Base-by-base conservation (phyloP, 53 echinoderm and acorn worm species). In the Mesocentrotus franciscanus region DNA sequence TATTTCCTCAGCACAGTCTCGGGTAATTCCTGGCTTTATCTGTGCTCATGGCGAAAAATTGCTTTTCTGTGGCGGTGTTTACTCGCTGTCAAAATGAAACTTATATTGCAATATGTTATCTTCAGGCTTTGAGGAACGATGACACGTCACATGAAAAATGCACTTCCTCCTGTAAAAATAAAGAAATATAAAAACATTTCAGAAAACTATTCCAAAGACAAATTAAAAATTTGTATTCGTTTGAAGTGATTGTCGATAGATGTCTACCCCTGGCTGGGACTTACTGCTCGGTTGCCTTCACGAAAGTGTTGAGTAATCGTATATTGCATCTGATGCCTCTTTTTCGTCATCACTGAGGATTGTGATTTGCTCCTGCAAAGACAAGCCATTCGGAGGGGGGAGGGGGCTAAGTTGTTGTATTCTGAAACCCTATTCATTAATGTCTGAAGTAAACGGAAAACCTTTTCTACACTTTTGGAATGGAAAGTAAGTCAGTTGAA, bases 11-110 rank as follows among this genome's bases (percentile, higher is more conserved):
- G 35, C 92, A 36, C 39, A 62, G 70, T 92, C 39, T 32, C 16
- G 33, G 17, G 30, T 92, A 64, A 92, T 92, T 29, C 62, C 33
- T 64, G 17, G 92, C 92, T 70, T 66, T 92, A 92, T 68, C 92
- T 92, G 64, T 68, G 70, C 33, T 64, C 90, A 90, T 14, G 14
- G 90, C 90, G 90, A 90, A 60, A 90, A 90, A 90, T 90, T 90
- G 90, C 90, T 60, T 90, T 90, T 90, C 32, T 90, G 60, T 58
- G 58, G 60, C 60, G 30, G 14, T 90, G 90, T 90, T 90, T 90
- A 90, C 60, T 90, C 18, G 90, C 90, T 90, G 90, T 90, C 90
- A 90, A 90, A 59, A 30, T 59, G 14, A 60, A 90, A 90, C 49
- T 90, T 60, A 90, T 39, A 81, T 18, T 81, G 42, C 81, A 81